A percentile compares a stretch with the other conserved stretches of the same genome.
Evolutionary conservation across 2,888 invertebrate genomes (phyloP).

Genomic region (Globia sparganii): DNA sequence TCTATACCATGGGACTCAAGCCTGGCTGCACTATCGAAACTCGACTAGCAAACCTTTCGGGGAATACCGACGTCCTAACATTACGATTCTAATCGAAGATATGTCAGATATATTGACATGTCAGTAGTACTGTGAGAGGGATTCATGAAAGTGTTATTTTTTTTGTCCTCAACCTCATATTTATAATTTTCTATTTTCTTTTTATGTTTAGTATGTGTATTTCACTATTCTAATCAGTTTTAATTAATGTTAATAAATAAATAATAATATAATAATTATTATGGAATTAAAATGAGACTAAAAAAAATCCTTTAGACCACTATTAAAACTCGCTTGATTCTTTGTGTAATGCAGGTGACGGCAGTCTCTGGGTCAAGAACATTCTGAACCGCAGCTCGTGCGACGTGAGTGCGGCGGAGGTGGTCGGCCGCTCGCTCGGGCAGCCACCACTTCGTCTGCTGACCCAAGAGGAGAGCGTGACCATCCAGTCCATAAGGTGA

Average conservation of each 20-base stretch:
- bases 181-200: background rate
- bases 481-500: conserved; percentile 50
- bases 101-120: background rate
- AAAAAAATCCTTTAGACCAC: background rate
- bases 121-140: background rate
- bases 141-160: background rate
- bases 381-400: conserved; percentile 77
- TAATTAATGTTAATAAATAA: background rate
- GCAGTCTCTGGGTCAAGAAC: conserved; percentile 80
- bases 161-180: background rate
- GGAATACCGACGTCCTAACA: background rate
- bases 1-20: no score
- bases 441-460: background rate
- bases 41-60: no score
- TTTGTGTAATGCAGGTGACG: conserved; percentile 64
- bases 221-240: background rate
- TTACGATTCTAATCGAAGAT: background rate
- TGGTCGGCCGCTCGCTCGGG: background rate
- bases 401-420: conserved; percentile 56
- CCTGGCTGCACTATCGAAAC: background rate
- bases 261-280: background rate
- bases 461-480: background rate
- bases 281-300: background rate
- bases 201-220: background rate
- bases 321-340: background rate